Percentiles rank a stretch among this genome's conserved stretches.
phyloP scores from a whole-genome alignment of 2,113 vertebrate species.

The Phrynosoma blainvillii region DNA sequence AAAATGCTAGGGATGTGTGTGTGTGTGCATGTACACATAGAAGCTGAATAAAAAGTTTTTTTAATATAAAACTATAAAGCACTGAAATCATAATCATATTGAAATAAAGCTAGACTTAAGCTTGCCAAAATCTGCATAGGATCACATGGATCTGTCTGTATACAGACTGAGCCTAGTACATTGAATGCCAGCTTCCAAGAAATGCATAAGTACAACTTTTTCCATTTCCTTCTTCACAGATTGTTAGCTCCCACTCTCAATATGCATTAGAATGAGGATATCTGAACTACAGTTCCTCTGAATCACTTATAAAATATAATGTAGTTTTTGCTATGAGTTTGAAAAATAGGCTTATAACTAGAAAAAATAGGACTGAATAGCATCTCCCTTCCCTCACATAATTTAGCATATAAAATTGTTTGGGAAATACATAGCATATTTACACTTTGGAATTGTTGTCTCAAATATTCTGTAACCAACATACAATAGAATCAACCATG shows the following conservation, averaged over 20 bases:
- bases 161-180: background rate
- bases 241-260: constrained; percentile 24
- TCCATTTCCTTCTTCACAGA: constrained; percentile 23
- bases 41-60: background rate
- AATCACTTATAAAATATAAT: constrained; percentile 5
- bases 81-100: background rate
- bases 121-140: background rate
- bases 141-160: constrained; percentile 13
- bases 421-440: background rate
- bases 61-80: background rate
- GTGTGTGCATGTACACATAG: background rate
- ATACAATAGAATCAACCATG: background rate
- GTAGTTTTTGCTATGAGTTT: background rate
- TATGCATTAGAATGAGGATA: constrained; percentile 2
- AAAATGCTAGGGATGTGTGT: background rate
- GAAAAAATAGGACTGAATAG: background rate
- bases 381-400: background rate
- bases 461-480: constrained; percentile 5
- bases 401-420: background rate
- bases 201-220: constrained; percentile 17
- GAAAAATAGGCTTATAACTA: background rate
- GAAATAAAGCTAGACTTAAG: background rate
- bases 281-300: background rate
- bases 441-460: background rate
- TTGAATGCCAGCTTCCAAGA: constrained; percentile 16